These are phyloP conservation scores for Gymnopithys bicolor DNA, from an alignment of 2,797 vertebrate species.

Conservation along the genomic window DNA sequence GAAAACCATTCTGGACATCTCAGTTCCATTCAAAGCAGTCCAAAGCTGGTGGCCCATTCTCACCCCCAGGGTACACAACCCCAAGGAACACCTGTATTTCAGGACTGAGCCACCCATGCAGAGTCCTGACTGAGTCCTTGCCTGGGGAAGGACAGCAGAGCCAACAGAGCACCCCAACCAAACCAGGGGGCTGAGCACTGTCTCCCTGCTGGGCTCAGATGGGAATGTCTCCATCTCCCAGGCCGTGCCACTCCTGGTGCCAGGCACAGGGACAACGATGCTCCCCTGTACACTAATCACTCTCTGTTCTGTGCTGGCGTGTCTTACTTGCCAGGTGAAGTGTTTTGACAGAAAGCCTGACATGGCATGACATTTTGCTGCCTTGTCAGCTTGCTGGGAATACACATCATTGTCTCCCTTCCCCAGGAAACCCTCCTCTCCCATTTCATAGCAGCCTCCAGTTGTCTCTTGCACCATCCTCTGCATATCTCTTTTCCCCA, in stretches of 20 bases:
- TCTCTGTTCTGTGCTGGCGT: not conserved
- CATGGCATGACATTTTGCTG: not conserved
- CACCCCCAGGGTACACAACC: not conserved
- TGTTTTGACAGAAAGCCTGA: not conserved
- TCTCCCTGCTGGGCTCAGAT: not conserved
- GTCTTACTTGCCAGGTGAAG: not conserved
- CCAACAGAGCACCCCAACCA: conserved; percentile 16
- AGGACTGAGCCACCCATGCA: not conserved
- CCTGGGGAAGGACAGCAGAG: not conserved
- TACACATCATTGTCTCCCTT: rapidly evolving
- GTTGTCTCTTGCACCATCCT: not conserved
- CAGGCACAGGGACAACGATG: rapidly evolving
- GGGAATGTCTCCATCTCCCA: rapidly evolving
- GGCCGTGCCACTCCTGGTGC: not conserved
- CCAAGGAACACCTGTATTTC: not conserved
- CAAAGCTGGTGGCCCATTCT: not conserved
- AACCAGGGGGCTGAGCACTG: not conserved
- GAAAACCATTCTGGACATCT: not conserved
- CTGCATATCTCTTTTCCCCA: not conserved
- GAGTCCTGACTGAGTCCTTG: conserved; percentile 44
- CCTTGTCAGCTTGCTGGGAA: not conserved
- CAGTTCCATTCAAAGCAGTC: conserved; percentile 25
- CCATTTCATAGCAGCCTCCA: not conserved
- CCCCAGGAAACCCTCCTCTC: not conserved
- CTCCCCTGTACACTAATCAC: not conserved